Evolutionary conservation across 2,113 vertebrate genomes (phyloP).

Genomic region (Propithecus coquereli): DNA sequence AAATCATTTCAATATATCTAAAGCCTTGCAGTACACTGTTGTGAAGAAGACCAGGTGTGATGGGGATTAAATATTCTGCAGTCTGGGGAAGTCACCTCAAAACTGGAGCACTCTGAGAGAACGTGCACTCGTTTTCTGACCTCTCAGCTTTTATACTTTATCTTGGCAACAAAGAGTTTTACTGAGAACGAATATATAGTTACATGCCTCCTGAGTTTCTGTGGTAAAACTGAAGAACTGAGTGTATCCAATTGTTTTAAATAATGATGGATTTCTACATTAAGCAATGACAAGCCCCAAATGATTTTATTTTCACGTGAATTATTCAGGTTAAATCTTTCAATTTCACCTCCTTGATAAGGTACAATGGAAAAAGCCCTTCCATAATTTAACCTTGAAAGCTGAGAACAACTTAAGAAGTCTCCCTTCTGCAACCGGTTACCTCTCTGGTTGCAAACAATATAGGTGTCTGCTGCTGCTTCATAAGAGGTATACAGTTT

Average conservation of each 20-base stretch:
- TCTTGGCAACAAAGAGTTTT: constrained; percentile 52
- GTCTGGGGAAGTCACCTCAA: neutral
- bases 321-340: constrained; percentile 47
- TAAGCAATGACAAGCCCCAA: constrained; percentile 51
- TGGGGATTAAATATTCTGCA: constrained; percentile 27
- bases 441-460: neutral
- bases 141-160: constrained; percentile 50
- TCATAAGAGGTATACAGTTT: neutral
- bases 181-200: constrained; percentile 37
- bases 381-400: constrained; percentile 37
- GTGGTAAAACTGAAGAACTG: constrained; percentile 36
- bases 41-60: neutral
- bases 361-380: neutral
- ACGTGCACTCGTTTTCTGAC: neutral
- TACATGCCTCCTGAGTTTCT: constrained; percentile 13
- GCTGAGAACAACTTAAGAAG: neutral
- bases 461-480: neutral
- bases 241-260: constrained; percentile 55
- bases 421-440: neutral
- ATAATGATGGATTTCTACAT: constrained; percentile 48
- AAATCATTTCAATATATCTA: neutral
- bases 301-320: constrained; percentile 57
- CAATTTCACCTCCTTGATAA: constrained; percentile 43
- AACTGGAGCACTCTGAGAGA: neutral
- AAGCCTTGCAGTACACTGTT: neutral